Conservation (phyloP, 1,140 invertebrate species). For the Drosophila ogumai region DNA sequence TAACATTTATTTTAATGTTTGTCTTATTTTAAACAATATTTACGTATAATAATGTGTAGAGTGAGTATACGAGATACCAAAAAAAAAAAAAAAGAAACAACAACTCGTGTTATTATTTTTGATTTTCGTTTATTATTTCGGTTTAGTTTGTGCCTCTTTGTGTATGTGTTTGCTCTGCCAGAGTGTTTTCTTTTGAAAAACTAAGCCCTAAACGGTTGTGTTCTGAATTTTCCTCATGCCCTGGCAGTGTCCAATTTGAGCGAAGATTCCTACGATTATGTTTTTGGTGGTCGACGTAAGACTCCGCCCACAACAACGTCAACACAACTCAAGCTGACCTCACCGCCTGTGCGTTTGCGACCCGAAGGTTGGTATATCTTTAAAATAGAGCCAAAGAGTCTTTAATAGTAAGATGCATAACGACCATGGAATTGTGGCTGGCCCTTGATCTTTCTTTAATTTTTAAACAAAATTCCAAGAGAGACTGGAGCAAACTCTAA, state of each 20-base stretch:
- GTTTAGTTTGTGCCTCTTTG: slow-evolving; percentile 31
- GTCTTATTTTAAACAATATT: slow-evolving; percentile 42
- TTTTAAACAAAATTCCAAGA: not conserved
- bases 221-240: slow-evolving; percentile 31
- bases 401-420: not conserved
- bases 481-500: not conserved
- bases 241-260: slow-evolving; percentile 84
- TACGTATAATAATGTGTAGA: slow-evolving; percentile 39
- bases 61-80: slow-evolving; percentile 34
- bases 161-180: slow-evolving; percentile 6
- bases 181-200: not conserved
- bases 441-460: not conserved
- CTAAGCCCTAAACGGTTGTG: slow-evolving; percentile 22
- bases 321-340: slow-evolving; percentile 85
- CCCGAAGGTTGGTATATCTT: slow-evolving; percentile 72
- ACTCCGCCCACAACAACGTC: slow-evolving; percentile 84
- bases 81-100: slow-evolving; percentile 1
- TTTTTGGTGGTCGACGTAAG: slow-evolving; percentile 85
- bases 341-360: slow-evolving; percentile 83
- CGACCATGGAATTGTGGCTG: not conserved
- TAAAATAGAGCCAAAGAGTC: not conserved
- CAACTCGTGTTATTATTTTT: slow-evolving; percentile 27
- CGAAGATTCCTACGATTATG: slow-evolving; percentile 85
- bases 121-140: slow-evolving; percentile 33
- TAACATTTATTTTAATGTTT: slow-evolving; percentile 35